These are phyloP conservation scores for Athalia cordata DNA, from an alignment of 2,888 invertebrate genomes.

Conservation along the genomic window DNA sequence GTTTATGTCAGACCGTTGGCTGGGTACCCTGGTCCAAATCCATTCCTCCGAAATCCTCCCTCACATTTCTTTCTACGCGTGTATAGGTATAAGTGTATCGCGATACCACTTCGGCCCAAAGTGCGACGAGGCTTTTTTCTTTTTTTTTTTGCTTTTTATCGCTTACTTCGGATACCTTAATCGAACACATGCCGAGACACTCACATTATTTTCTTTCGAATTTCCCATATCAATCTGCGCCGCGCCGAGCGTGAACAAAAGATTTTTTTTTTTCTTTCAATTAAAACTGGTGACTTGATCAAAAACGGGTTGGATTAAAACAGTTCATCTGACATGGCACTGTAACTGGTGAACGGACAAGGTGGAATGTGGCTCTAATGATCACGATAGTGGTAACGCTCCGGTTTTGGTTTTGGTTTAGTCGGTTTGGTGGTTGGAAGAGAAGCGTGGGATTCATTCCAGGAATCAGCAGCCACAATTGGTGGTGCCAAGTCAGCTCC, in stretches of 20 bases:
- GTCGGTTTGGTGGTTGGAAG: constrained; percentile 16
- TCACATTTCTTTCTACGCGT: not conserved
- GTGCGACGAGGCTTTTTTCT: no score
- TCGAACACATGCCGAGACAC: no score
- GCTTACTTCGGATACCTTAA: no score
- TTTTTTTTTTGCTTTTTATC: no score
- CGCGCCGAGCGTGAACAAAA: not conserved
- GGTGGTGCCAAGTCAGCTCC: constrained; percentile 63
- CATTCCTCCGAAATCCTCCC: constrained; percentile 2
- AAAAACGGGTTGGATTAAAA: no score
- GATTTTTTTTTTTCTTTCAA: constrained; percentile 16
- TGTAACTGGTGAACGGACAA: no score
- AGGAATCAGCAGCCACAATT: constrained; percentile 57
- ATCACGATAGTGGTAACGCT: constrained; percentile 2
- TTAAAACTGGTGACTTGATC: not conserved
- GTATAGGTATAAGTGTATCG: not conserved
- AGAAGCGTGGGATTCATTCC: constrained; percentile 52
- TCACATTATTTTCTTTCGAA: not conserved
- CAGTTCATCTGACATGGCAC: no score
- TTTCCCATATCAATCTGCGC: no score
- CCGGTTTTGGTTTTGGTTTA: not conserved
- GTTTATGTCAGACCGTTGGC: constrained; percentile 35
- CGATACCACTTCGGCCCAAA: no score
- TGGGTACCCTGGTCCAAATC: not conserved
- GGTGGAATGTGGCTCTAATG: no score